phyloP scores from a whole-genome alignment of 2,113 vertebrate species.

The Cnemophilus loriae region DNA sequence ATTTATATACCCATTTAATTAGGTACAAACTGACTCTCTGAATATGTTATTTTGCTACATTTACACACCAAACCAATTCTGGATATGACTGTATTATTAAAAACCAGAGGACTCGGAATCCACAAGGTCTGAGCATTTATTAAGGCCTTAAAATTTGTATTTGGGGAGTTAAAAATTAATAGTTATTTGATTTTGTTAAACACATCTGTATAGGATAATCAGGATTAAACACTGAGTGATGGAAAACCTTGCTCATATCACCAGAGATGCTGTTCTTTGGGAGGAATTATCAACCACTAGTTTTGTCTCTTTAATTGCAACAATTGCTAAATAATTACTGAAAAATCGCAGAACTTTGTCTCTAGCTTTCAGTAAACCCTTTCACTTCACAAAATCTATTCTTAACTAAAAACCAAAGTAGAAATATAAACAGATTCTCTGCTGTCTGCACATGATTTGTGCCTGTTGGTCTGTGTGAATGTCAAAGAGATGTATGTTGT shows the following conservation, averaged over 20 bases:
- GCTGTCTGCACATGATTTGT: slow-evolving; percentile 16
- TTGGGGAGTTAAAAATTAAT: not conserved
- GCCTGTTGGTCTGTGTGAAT: slow-evolving; percentile 41
- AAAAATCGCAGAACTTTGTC: slow-evolving; percentile 1
- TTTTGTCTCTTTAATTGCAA: not conserved
- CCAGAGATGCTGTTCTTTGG: not conserved
- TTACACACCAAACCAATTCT: not conserved
- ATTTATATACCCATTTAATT: not conserved
- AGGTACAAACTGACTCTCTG: not conserved
- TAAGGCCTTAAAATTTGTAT: not conserved
- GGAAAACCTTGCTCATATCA: not conserved
- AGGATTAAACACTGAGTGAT: not conserved
- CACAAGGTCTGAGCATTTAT: not conserved
- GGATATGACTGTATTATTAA: not conserved
- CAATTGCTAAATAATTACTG: not conserved
- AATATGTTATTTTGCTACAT: not conserved
- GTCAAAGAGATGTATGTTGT: slow-evolving; percentile 26
- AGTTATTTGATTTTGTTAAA: not conserved
- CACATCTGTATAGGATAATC: not conserved
- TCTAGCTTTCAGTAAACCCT: not conserved
- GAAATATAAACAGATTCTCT: slow-evolving; percentile 26
- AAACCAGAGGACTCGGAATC: not conserved
- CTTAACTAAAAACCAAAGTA: not conserved
- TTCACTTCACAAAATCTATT: slow-evolving; percentile 6
- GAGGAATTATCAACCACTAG: not conserved